Evolutionary conservation across 2,113 vertebrate species (phyloP), one percentile per base, ranked within the genome.

Genomic region (Strix aluco): DNA sequence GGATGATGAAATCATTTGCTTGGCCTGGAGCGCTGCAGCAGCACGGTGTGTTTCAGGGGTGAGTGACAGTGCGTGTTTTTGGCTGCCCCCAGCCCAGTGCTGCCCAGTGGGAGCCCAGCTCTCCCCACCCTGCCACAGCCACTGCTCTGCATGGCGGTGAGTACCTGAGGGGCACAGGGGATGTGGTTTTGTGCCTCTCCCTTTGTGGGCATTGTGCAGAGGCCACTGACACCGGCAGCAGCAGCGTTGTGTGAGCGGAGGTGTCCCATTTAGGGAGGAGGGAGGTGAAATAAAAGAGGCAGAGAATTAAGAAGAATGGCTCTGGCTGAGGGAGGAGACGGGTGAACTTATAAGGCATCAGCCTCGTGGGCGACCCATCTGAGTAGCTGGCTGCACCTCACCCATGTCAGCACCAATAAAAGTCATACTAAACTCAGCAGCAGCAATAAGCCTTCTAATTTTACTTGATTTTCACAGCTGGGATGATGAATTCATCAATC

Each of bases 391-490:
- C 30, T 82, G 49, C 17, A 19, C 7, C 69, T 78, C 19, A 72
- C 32, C 16, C 7, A 2, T 13, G 21, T 54, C 46, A 83, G 44
- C 1, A 3, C 22, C 32, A 54, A 58, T 25, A 44, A 40, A 74
- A 94, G 21, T 62, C 59, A 34, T 25, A 59, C 18, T 44, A 82
- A 69, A 77, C 30, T 61, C 54, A 46, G 62, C 25, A 63, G 44
- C 11, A 38, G 52, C 27, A 40, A 72, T 4, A 7, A 80, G 9
- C 32, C 58, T 66, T 80, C 87, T 94, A 88, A 66, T 74, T 66
- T 84, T 73, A 72, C 67, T 90, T 75, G 61, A 55, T 91, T 93
- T 82, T 73, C 90, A 88, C 81, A 90, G 71, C 54, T 86, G 79
- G 32, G 59, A 62, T 78, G 67, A 46, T 72, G 67, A 93, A 80